These are phyloP conservation scores for Matsumyia berberina DNA, from an alignment of 2,888 invertebrate species.

Conservation along the genomic window DNA sequence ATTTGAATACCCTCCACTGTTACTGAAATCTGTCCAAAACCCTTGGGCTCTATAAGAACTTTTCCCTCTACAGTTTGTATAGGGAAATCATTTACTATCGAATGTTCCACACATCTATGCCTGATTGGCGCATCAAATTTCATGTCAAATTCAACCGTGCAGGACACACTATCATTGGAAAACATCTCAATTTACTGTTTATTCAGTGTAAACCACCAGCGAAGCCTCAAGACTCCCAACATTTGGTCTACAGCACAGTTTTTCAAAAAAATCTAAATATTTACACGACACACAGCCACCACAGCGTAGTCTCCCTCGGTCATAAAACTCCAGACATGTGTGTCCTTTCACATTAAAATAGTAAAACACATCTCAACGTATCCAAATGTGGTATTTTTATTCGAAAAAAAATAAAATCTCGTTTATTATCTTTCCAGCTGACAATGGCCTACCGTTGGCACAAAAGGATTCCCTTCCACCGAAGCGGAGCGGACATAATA, in stretches of 20 bases:
- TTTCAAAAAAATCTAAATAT: constrained; percentile 17
- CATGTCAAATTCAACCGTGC: too few relatives aligned
- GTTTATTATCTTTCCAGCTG: constrained; percentile 41
- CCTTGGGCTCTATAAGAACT: too few relatives aligned
- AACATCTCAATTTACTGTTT: too few relatives aligned
- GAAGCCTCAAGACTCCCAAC: not conserved
- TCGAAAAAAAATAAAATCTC: constrained; percentile 5
- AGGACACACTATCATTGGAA: too few relatives aligned
- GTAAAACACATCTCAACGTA: not conserved
- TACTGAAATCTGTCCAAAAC: too few relatives aligned
- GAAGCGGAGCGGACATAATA: constrained; percentile 16
- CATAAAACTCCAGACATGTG: constrained; percentile 6
- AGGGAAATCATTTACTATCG: too few relatives aligned
- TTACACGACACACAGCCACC: constrained; percentile 4
- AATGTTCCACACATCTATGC: too few relatives aligned
- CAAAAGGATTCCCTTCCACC: constrained; percentile 46
- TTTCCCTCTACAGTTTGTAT: too few relatives aligned
- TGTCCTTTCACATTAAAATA: constrained; percentile 6
- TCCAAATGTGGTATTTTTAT: not conserved
- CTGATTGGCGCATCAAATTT: too few relatives aligned
- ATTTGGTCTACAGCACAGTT: constrained; percentile 14
- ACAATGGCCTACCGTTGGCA: constrained; percentile 29
- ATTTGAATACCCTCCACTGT: too few relatives aligned
- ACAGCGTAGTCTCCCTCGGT: too few relatives aligned
- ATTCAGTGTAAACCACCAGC: too few relatives aligned